Base-by-base conservation (phyloP, 2,113 vertebrate genomes). In the Phyllostomus hastatus region DNA sequence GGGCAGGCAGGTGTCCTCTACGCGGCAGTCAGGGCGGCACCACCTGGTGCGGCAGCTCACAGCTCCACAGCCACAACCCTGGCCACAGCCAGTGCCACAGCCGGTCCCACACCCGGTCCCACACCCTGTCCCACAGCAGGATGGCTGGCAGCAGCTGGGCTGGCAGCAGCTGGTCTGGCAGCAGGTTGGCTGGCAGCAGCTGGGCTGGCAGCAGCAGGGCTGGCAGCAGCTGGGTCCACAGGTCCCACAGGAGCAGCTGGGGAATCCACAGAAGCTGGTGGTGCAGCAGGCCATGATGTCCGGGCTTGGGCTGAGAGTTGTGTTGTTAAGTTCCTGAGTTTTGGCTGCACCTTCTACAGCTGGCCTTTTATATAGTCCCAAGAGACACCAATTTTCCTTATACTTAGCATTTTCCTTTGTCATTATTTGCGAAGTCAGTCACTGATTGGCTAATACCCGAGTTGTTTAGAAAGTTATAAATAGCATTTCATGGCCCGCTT, bases 1-100 rank as follows among this genome's bases (percentile, higher is more conserved):
- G 46, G 97, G 97, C 91, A 98, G 95, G 92, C 0, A 69, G 92
- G 97, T 97, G 64, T 78, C 96, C 80, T 98, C 97, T 86, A 97
- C 87, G 0, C 94, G 93, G 95, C 97, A 96, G 91, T 97, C 97
- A 50, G 97, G 97, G 83, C 90, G 97, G 92, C 95, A 97, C 97
- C 97, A 98, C 41, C 97, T 93, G 76, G 75, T 76, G 0, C 97
- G 95, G 94, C 4, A 92, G 95, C 89, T 97, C 91, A 94, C 2
- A 0, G n/a, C 72, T 85, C 96, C 89, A 1, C 5, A 12, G 91
- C 97, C 38, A 10, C 61, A 24, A 6, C 22, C 79, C 6, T 87
- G n/a, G 67, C 96, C 84, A 72, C 57, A 80, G 1, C 85, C 17
- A 0, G 5, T 43, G 19, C 95, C 88, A 59, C 8, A 59, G 9